phyloP scores from a whole-genome alignment of 2,113 vertebrate species.

The Dendropsophus ebraccatus region DNA sequence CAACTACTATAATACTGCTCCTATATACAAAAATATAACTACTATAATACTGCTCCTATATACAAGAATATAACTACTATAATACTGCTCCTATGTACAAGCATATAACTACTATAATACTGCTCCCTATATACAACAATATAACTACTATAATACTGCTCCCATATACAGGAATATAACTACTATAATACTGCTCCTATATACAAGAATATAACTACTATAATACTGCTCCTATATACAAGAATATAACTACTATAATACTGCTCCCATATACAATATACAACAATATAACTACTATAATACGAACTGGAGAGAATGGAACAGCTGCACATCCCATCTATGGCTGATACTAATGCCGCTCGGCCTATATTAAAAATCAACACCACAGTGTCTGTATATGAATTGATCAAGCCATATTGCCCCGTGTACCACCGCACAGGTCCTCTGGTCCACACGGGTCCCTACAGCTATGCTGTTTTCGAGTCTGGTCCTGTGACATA shows the following conservation, averaged over 20 bases:
- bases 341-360: no score
- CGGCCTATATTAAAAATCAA: no score
- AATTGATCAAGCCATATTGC: no score
- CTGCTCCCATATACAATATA: background rate
- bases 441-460: no score
- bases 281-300: constrained; percentile 15
- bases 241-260: constrained; percentile 5
- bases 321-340: no score
- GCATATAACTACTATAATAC: constrained; percentile 11
- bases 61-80: constrained; percentile 26
- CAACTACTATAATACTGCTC: background rate
- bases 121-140: constrained; percentile 1
- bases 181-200: background rate
- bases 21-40: background rate
- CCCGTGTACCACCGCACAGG: no score
- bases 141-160: constrained; percentile 6
- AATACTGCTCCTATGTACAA: constrained; percentile 15
- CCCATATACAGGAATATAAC: background rate
- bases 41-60: constrained; percentile 11
- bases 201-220: no score
- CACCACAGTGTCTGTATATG: no score
- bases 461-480: no score
- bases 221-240: background rate
- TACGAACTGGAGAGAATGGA: no score
- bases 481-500: no score